A percentile compares a stretch with the other conserved stretches of the same genome.
phyloP scores from a whole-genome alignment of 2,888 invertebrate genomes.

The Lacanobia oleracea region DNA sequence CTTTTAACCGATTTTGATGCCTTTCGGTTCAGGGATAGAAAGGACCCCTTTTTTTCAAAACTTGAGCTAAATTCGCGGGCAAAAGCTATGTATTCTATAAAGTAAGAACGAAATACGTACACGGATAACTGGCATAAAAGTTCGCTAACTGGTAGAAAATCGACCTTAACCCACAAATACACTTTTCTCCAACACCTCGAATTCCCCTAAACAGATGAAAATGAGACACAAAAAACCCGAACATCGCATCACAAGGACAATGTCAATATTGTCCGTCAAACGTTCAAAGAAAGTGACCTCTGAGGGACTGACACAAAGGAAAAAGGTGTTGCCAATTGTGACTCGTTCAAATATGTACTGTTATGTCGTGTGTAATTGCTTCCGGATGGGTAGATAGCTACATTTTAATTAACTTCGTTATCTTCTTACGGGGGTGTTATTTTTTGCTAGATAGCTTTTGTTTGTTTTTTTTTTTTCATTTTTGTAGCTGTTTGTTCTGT shows the following conservation, averaged over 20 bases:
- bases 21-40: too few species aligned
- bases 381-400: conserved; percentile 43
- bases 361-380: conserved; percentile 60
- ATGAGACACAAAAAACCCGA: background rate
- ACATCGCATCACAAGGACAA: conserved; percentile 29
- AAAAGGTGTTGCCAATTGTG: conserved; percentile 54
- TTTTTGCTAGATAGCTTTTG: conserved; percentile 12
- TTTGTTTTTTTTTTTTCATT: too few species aligned
- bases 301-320: conserved; percentile 28
- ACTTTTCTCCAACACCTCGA: background rate
- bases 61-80: too few species aligned
- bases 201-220: conserved; percentile 20
- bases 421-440: conserved; percentile 22
- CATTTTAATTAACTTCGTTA: conserved; percentile 58
- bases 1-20: too few species aligned
- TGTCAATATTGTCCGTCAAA: conserved; percentile 56
- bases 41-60: too few species aligned
- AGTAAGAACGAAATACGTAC: too few species aligned
- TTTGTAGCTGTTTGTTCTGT: too few species aligned
- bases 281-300: conserved; percentile 64
- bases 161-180: too few species aligned
- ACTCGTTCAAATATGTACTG: conserved; percentile 59
- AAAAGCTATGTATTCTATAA: too few species aligned
- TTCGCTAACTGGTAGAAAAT: too few species aligned
- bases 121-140: too few species aligned